Evolutionary conservation across 2,797 vertebrate species (phyloP), one percentile per base, ranked within the genome.

Genomic region (Mus minutoides): DNA sequence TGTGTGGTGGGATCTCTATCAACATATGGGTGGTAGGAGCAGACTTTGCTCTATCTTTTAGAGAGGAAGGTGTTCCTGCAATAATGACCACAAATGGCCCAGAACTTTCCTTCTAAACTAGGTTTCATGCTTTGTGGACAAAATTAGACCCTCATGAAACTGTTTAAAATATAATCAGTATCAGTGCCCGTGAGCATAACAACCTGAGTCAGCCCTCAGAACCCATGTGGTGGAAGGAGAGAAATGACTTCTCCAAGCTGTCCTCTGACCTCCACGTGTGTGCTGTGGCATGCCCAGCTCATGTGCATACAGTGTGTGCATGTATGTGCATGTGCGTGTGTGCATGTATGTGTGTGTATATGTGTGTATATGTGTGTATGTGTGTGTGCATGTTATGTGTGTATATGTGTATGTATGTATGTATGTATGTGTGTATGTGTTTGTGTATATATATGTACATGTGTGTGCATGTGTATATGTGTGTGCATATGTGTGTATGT

Each of bases 151-250:
- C 40, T 79, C 31, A 17, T 88, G 43, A 82, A 92, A 94, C 62
- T 24, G 52, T 82, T 92, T 88, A 64, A 96, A 85, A 37, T 64
- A 14, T 58, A 43, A 88, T 58, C n/a, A 31, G 16, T 29, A 19
- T 37, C 2, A 4, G 29, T 29, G 49, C 46, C 49, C 7, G 10
- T 2, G 31, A 87, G 13, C 5, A 21, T 37, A 24, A 69, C 46
- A 52, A 26, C 46, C 31, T 40, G 85, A 88, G 16, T 40, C 31
- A 37, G 54, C 60, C 46, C 64, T 16, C 49, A 87, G 64, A 54
- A 29, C 14, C 24, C 24, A 11, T 8, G 2, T 29, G 14, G 24
- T 13, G 2, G n/a, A 73, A 56, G 24, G 21, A 87, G 67, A 73
- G 49, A 73, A 40, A 24, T 11, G 4, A 40, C 14, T 73, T 24